These are phyloP conservation scores for Psilopogon haemacephalus DNA, from an alignment of 2,113 vertebrate species.

Conservation along the genomic window DNA sequence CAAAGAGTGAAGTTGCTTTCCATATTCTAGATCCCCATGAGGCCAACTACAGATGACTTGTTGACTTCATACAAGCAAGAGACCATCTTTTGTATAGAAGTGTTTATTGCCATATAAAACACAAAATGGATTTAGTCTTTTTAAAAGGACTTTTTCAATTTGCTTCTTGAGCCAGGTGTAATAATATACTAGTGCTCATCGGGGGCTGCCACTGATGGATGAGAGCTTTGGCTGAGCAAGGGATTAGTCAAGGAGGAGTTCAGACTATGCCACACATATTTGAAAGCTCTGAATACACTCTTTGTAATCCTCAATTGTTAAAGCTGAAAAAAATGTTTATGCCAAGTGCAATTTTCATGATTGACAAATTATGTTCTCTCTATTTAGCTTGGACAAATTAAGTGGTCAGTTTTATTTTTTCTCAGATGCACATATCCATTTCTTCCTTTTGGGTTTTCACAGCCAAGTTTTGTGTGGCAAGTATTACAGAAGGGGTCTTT, in stretches of 20 bases:
- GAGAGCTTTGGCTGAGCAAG: conserved; percentile 8
- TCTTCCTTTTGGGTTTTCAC: not conserved
- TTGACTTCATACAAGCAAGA: not conserved
- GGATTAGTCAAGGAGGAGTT: conserved; percentile 19
- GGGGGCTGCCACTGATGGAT: not conserved
- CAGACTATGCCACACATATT: not conserved
- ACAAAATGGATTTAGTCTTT: not conserved
- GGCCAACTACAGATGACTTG: not conserved
- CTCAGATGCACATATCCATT: conserved; percentile 2
- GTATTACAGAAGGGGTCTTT: not conserved
- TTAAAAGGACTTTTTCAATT: not conserved
- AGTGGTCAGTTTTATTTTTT: not conserved
- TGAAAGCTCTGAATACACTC: conserved; percentile 31
- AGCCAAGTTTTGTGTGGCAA: not conserved
- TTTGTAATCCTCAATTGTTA: conserved; percentile 35
- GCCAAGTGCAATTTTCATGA: conserved; percentile 26
- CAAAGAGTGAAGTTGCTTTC: not conserved
- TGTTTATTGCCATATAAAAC: not conserved
- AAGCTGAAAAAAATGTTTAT: not conserved
- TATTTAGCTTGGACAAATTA: conserved; percentile 29
- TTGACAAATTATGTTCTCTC: conserved; percentile 17
- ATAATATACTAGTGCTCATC: not conserved
- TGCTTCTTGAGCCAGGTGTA: not conserved
- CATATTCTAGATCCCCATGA: not conserved
- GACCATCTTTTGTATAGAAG: not conserved